Conservation (phyloP, 2,888 invertebrate genomes). For the Sturmia bella region DNA sequence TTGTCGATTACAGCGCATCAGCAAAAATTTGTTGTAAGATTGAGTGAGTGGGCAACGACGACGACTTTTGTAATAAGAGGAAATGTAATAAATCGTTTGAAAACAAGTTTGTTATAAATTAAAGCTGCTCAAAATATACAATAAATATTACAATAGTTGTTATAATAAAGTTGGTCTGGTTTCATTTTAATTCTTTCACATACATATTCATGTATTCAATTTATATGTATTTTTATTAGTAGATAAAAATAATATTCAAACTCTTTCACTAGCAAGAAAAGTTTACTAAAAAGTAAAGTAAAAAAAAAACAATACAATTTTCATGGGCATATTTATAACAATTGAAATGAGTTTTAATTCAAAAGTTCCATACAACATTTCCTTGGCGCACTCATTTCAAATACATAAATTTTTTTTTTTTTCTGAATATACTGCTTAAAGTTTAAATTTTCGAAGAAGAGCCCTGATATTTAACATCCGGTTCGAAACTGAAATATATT, state of each 20-base stretch:
- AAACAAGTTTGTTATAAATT: conserved; percentile 31
- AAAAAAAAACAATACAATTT: conserved; percentile 38
- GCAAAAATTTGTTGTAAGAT: too few species aligned
- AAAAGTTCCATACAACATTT: too few species aligned
- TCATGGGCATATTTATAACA: too few species aligned
- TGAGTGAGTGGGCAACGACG: too few species aligned
- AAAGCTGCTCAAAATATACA: conserved; percentile 65
- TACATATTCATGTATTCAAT: background rate
- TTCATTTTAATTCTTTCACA: conserved; percentile 13
- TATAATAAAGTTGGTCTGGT: conserved; percentile 43
- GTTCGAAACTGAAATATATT: too few species aligned
- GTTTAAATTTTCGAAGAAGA: conserved; percentile 43
- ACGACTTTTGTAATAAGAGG: background rate
- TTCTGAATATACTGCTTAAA: too few species aligned
- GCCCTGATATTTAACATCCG: conserved; percentile 33
- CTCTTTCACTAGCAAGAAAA: conserved; percentile 53
- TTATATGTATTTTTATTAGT: background rate
- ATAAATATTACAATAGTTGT: conserved; percentile 28
- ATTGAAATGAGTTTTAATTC: too few species aligned
- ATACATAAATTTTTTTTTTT: too few species aligned
- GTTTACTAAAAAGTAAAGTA: conserved; percentile 15
- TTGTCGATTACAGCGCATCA: too few species aligned
- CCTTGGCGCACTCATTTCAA: too few species aligned
- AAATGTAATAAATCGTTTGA: conserved; percentile 27
- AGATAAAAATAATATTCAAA: background rate